Conservation (phyloP, 2,888 invertebrate species). For the Muscina levida region DNA sequence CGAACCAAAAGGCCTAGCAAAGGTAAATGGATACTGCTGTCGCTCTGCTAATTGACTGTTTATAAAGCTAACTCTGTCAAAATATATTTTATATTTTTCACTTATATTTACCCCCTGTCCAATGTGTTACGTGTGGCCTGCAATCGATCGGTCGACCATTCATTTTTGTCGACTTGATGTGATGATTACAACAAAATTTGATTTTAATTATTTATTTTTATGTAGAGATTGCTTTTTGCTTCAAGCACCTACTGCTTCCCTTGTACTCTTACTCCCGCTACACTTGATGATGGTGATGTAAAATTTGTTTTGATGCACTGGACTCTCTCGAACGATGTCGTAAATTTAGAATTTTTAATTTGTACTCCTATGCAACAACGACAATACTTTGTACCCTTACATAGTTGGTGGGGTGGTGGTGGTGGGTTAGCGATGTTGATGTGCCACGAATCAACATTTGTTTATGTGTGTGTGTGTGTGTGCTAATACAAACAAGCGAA, state of each 20-base stretch:
- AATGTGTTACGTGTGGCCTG: neutral
- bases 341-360: slow-evolving; percentile 39
- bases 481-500: neutral
- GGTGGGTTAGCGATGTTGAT: neutral
- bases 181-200: slow-evolving; percentile 63
- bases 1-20: neutral
- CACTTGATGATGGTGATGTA: slow-evolving; percentile 29
- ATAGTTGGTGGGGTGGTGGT: neutral
- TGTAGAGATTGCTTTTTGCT: slow-evolving; percentile 55
- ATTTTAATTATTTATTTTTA: slow-evolving; percentile 66
- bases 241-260: neutral
- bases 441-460: neutral
- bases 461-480: neutral
- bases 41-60: too few relatives aligned
- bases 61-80: too few relatives aligned
- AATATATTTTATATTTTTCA: too few relatives aligned
- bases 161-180: slow-evolving; percentile 51
- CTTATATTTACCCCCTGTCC: too few relatives aligned
- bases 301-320: slow-evolving; percentile 63
- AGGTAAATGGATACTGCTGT: too few relatives aligned
- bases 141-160: slow-evolving; percentile 45
- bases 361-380: slow-evolving; percentile 4
- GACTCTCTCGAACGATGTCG: slow-evolving; percentile 32
- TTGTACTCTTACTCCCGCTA: neutral
- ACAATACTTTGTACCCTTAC: neutral